Base-by-base conservation (phyloP, 2,113 vertebrate species). In the cattle (Bos taurus) region DNA sequence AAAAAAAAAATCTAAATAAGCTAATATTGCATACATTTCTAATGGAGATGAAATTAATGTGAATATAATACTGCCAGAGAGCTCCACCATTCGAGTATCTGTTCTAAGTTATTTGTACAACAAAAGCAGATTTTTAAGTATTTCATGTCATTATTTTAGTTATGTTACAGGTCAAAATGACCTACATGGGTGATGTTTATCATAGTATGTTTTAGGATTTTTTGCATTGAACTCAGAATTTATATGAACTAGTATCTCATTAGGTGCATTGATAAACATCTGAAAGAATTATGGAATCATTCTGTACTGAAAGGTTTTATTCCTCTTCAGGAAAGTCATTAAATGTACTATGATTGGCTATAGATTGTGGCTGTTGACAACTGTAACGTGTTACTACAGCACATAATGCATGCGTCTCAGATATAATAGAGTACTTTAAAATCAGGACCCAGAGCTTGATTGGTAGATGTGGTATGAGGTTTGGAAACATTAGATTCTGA, bases 401-500 rank as follows among this genome's bases (percentile, higher is more conserved):
- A 54, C 52, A 8, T 36, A 57, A 28, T 83, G 3, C 57, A 52
- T 96, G 28, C 91, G 5, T 91, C 36, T 93, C 60, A 77, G 36
- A 36, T 77, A 77, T 25, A 77, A 77, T 33, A 50, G 17, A 50
- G 4, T 57, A 54, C 56, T 90, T 97, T 86, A 95, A 91, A 86
- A 48, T 89, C 7, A 30, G 33, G 48, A 84, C 40, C 10, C 12
- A n/a, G 30, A 74, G 25, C 57, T 95, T 81, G 92, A 52, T 89
- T 82, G 26, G 9, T 81, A 21, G 48, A 57, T 90, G 17, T 85
- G 85, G 17, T 40, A 30, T 77, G 28, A 91, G 26, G 28, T 87
- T 93, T 91, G 48, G 16, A 81, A 90, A 89, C 81, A 33, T 80
- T 91, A 56, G 93, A 60, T 95, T 96, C 46, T 96, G 33, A 90